phyloP scores from a whole-genome alignment of 2,888 invertebrate genomes.

The Lepeophtheirus nordmannii region DNA sequence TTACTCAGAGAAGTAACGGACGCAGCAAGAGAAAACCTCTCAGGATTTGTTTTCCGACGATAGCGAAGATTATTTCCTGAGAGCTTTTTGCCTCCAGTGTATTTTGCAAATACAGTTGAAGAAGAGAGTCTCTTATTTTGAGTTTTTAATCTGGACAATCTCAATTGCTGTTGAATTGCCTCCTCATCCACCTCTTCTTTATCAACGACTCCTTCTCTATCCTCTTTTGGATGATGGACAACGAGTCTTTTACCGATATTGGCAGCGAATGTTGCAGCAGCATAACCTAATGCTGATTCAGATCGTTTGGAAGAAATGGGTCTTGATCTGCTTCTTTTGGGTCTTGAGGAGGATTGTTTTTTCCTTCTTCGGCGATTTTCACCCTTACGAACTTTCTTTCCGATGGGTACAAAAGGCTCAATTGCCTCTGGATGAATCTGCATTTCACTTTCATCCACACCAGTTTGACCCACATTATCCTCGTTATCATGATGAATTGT shows the following conservation, averaged over 20 bases:
- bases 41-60: neutral
- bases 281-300: conserved; percentile 2
- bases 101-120: neutral
- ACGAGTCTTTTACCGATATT: conserved; percentile 18
- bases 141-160: neutral
- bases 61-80: neutral
- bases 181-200: neutral
- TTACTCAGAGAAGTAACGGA: conserved; percentile 23
- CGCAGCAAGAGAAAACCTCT: neutral
- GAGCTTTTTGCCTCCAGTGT: neutral
- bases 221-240: conserved; percentile 3
- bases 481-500: conserved; percentile 18
- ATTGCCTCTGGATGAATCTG: conserved; percentile 68
- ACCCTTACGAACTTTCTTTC: conserved; percentile 23
- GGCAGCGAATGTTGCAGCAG: conserved; percentile 10
- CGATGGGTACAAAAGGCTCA: conserved; percentile 63
- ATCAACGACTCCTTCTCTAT: conserved; percentile 3
- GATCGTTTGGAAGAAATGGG: neutral
- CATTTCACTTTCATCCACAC: conserved; percentile 42
- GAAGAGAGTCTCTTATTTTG: conserved; percentile 13
- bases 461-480: conserved; percentile 47
- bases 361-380: conserved; percentile 13
- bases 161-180: neutral
- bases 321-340: neutral
- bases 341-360: neutral